Evolutionary conservation across 2,113 vertebrate genomes (phyloP), one percentile per base, ranked within the genome.

Genomic region (Erythrocercus mccallii): DNA sequence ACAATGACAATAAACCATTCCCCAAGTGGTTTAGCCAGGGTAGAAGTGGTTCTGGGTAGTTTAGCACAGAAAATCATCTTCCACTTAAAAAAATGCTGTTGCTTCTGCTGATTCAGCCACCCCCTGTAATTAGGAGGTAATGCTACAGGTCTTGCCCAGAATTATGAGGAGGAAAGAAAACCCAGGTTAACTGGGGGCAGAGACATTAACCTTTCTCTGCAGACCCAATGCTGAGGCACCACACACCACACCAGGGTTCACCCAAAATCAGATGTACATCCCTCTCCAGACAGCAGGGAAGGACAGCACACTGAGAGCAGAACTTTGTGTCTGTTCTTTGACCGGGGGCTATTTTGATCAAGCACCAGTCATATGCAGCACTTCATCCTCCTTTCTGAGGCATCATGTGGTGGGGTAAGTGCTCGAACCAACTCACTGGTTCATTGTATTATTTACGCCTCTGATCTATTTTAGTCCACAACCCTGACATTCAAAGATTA

Each of bases 391-490:
- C 90, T 86, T 77, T 81, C 58, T 16, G 44, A 87, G 79, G 65
- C 60, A 93, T 90, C 92, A 90, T 48, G 72, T 72, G 94, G 57
- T 18, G 4, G 56, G 69, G 6, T 54, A 95, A 86, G 89, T 5
- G n/a, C 56, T 64, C 64, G 2, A 58, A 83, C 70, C 66, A 76
- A 87, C 62, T 92, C 66, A 64, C 90, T 84, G 61, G 47, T 47
- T 94, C 57, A 45, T 92, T 86, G 27, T 71, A 31, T 61, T 61
- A 78, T 90, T 94, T 92, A 87, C 9, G 51, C 68, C 76, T 90
- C 86, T 60, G 11, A 81, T 88, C 90, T 96, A 84, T 92, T 95
- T 96, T 80, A 93, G 94, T 85, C 81, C 78, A 53, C 70, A 86
- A 86, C 71, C 62, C 83, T 68, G 62, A 87, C 72, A 87, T 57